A percentile compares a stretch with the other conserved stretches of the same genome.
Evolutionary conservation across 2,113 vertebrate genomes (phyloP).

Genomic region (Hylia prasina): DNA sequence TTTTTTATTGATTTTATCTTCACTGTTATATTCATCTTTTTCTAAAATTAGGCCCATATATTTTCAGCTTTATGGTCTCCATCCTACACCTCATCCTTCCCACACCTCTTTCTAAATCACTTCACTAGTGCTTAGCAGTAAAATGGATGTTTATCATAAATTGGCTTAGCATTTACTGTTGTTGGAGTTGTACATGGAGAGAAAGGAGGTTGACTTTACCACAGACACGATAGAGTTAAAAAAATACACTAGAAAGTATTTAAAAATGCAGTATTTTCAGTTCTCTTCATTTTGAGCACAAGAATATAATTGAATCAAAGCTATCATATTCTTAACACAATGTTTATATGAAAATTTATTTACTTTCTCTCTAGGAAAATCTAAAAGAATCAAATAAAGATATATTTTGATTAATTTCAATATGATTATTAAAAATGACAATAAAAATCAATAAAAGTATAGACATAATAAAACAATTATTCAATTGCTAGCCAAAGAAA

Average conservation of each 20-base stretch:
- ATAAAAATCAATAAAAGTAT: not conserved
- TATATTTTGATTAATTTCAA: not conserved
- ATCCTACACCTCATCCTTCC: not conserved
- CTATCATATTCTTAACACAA: not conserved
- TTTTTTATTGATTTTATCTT: slow-evolving; percentile 49
- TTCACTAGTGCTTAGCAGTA: slow-evolving; percentile 8
- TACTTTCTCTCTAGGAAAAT: not conserved
- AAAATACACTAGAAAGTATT: not conserved
- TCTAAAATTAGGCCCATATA: slow-evolving; percentile 37
- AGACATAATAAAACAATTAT: not conserved
- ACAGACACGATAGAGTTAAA: not conserved
- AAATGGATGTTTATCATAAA: slow-evolving; percentile 25
- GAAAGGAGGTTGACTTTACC: not conserved
- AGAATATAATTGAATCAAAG: not conserved
- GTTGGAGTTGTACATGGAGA: not conserved
- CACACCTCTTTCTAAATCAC: slow-evolving; percentile 39
- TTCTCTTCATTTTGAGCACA: not conserved
- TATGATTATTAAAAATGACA: not conserved
- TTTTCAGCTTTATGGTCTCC: slow-evolving; percentile 43
- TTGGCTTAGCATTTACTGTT: not conserved
- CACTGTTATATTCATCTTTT: slow-evolving; percentile 25
- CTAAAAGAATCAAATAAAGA: not conserved
- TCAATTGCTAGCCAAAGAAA: not conserved
- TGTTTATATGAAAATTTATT: not conserved
- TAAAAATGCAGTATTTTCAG: not conserved